Conservation (phyloP, 2,113 vertebrate species). For the Athene cunicularia region DNA sequence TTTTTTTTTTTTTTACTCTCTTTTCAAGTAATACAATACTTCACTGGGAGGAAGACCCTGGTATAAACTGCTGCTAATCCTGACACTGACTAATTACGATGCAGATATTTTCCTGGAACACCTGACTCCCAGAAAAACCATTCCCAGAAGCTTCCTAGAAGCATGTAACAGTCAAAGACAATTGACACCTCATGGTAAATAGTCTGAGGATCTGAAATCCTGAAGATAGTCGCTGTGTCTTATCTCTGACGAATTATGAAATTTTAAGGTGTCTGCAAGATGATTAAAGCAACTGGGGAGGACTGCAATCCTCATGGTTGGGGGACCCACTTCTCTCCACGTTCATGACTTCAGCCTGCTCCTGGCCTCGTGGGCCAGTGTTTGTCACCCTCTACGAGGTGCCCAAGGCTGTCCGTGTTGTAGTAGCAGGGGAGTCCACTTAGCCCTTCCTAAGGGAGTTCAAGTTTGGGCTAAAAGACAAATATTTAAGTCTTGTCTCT, state of each 20-base stretch:
- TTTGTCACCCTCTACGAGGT: background rate
- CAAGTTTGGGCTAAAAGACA: background rate
- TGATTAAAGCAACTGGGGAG: background rate
- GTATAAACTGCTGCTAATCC: background rate
- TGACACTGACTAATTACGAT: background rate
- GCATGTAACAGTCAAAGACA: background rate
- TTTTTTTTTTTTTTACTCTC: background rate
- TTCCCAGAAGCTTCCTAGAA: background rate
- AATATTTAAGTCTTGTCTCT: background rate
- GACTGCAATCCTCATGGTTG: background rate
- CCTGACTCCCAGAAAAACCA: background rate
- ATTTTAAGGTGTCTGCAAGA: background rate
- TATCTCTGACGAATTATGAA: background rate
- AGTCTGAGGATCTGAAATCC: conserved; percentile 41
- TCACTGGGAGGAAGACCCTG: background rate
- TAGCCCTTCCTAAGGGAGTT: background rate
- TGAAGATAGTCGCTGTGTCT: background rate
- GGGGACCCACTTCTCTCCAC: background rate
- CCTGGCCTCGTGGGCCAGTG: rapidly evolving
- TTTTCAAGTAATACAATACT: background rate
- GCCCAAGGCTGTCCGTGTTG: background rate
- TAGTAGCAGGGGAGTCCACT: background rate
- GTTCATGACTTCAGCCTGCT: background rate
- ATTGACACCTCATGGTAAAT: conserved; percentile 6
- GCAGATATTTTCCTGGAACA: background rate